A percentile compares a stretch with the other conserved stretches of the same genome.
These are phyloP conservation scores for Champsocephalus gunnari DNA, from an alignment of 2,797 vertebrate species.

Conservation along the genomic window DNA sequence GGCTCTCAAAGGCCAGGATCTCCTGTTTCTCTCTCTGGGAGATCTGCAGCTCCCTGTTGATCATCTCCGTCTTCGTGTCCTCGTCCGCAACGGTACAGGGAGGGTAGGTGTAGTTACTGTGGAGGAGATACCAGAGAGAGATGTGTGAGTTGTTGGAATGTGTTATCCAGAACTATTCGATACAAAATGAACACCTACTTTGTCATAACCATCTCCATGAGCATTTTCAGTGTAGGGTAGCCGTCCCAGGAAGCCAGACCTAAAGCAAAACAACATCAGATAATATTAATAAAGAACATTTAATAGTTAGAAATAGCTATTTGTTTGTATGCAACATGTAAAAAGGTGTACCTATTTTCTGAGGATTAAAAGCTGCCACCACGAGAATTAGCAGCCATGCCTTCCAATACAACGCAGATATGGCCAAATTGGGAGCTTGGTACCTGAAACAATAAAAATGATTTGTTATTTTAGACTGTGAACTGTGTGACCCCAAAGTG, in stretches of 20 bases:
- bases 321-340: neutral
- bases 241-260: slow-evolving; percentile 97
- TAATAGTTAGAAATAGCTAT: neutral
- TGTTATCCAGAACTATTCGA: neutral
- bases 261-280: slow-evolving; percentile 60
- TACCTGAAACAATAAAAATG: slow-evolving; percentile 85
- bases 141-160: neutral
- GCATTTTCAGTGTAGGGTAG: slow-evolving; percentile 98
- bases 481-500: slow-evolving; percentile 2
- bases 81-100: slow-evolving; percentile 96
- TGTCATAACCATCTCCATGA: slow-evolving; percentile 99
- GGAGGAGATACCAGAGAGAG: neutral
- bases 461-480: slow-evolving; percentile 41
- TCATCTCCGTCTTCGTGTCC: slow-evolving; percentile 96
- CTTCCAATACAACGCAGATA: slow-evolving; percentile 98
- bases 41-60: slow-evolving; percentile 94
- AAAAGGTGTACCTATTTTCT: slow-evolving; percentile 91
- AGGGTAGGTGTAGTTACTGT: slow-evolving; percentile 95
- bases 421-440: slow-evolving; percentile 95
- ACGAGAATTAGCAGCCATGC: slow-evolving; percentile 97
- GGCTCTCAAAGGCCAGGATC: slow-evolving; percentile 97
- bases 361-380: slow-evolving; percentile 96
- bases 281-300: neutral
- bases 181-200: slow-evolving; percentile 83
- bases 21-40: slow-evolving; percentile 98